phyloP scores from a whole-genome alignment of 2,888 invertebrate species.

The Eudemis profundana region DNA sequence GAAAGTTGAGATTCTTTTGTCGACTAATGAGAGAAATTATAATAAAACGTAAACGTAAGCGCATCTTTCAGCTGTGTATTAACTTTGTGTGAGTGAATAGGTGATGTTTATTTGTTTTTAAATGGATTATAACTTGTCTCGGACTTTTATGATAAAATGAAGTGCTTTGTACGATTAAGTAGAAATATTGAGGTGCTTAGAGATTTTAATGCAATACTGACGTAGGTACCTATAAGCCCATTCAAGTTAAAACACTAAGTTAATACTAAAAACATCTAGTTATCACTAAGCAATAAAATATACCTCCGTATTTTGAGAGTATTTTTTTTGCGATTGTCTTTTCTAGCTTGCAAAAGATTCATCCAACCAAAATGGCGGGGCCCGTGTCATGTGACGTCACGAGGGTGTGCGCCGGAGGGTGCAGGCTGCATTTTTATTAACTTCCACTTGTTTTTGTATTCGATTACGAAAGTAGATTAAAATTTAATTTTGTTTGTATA shows the following conservation, averaged over 20 bases:
- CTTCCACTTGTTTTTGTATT: slow-evolving; percentile 14
- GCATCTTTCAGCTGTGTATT: slow-evolving; percentile 30
- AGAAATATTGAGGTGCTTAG: neutral
- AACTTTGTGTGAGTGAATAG: slow-evolving; percentile 14
- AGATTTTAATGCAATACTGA: neutral
- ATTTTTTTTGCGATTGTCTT: neutral
- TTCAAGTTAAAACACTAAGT: too few relatives aligned
- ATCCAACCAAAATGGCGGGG: slow-evolving; percentile 17
- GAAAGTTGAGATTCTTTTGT: neutral
- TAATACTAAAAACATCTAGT: too few relatives aligned
- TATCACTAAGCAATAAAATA: neutral
- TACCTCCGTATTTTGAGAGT: neutral
- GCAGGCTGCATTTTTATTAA: slow-evolving; percentile 31
- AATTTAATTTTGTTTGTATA: neutral
- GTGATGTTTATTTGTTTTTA: slow-evolving; percentile 20
- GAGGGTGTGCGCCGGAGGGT: slow-evolving; percentile 23
- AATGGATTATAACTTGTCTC: slow-evolving; percentile 10
- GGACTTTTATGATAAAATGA: neutral
- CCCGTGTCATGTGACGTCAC: slow-evolving; percentile 20
- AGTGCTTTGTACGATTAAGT: neutral
- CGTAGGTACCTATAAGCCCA: neutral
- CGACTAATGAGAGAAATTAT: neutral
- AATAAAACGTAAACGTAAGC: slow-evolving; percentile 12
- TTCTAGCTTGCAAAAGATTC: slow-evolving; percentile 9
- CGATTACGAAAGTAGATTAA: slow-evolving; percentile 25